phyloP scores from a whole-genome alignment of 2,113 vertebrate species.

The Callorhinus ursinus region DNA sequence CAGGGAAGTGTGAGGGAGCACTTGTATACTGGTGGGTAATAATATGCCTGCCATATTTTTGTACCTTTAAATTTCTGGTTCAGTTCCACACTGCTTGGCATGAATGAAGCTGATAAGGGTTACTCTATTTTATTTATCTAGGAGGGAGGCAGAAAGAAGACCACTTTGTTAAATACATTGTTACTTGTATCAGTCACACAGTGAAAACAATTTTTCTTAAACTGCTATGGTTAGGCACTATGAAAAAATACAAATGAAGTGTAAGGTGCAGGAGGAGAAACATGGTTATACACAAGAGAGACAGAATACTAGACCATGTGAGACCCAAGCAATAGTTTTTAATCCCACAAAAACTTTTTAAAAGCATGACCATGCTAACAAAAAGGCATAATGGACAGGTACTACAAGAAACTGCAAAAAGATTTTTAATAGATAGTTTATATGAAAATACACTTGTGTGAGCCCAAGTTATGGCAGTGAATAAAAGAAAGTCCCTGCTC shows the following conservation, averaged over 20 bases:
- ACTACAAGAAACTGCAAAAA: not conserved
- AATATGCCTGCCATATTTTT: not conserved
- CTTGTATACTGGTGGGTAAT: not conserved
- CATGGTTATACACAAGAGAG: not conserved
- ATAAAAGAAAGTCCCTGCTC: not conserved
- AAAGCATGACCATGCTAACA: not conserved
- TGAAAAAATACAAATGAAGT: not conserved
- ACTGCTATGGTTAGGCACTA: not conserved
- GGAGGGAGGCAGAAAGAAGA: not conserved
- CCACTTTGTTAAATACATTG: not conserved
- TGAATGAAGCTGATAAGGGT: not conserved
- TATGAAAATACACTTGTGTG: not conserved
- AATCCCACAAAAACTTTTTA: not conserved
- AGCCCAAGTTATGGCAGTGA: not conserved
- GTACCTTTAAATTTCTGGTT: not conserved
- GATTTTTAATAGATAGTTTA: not conserved
- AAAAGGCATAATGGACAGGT: not conserved
- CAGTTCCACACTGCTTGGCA: not conserved
- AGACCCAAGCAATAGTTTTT: not conserved
- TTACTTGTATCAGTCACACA: not conserved
- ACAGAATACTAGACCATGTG: not conserved
- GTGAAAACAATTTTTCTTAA: not conserved
- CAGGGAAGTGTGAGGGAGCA: not conserved
- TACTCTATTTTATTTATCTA: constrained; percentile 1
- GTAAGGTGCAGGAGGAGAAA: not conserved